phyloP scores from a whole-genome alignment of 2,113 vertebrate species.

The Marmota flaviventris region DNA sequence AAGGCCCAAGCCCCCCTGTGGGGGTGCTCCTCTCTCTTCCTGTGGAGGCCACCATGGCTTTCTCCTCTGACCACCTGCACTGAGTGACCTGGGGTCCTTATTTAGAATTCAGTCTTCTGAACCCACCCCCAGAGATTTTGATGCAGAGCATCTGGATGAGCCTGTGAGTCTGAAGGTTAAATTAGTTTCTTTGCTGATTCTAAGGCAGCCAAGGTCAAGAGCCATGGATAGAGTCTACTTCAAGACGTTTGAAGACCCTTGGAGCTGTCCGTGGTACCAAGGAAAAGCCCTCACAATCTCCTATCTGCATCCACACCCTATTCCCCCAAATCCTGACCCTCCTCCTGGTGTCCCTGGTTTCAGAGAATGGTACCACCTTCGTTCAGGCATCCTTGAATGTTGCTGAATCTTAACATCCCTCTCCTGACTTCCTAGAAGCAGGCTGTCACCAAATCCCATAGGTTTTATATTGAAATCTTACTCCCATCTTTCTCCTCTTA shows the following conservation, averaged over 20 bases:
- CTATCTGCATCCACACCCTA: background rate
- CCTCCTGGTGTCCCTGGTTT: background rate
- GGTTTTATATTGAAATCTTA: background rate
- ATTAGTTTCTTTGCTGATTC: background rate
- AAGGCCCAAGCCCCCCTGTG: background rate
- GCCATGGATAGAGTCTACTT: background rate
- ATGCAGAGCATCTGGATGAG: background rate
- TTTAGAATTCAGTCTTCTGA: background rate
- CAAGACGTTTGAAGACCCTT: background rate
- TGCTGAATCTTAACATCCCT: background rate
- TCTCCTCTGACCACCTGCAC: background rate
- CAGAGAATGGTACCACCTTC: background rate
- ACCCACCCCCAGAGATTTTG: background rate
- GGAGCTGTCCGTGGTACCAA: slow-evolving; percentile 70
- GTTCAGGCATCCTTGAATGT: background rate
- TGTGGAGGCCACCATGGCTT: background rate
- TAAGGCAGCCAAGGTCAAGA: background rate
- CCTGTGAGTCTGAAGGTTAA: background rate
- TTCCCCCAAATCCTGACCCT: background rate
- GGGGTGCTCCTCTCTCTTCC: background rate
- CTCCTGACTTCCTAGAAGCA: background rate
- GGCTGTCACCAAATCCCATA: background rate
- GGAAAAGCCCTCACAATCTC: background rate
- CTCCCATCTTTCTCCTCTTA: background rate
- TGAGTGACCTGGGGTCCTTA: background rate